Conservation (phyloP, 1,140 invertebrate genomes). For the Plodia interpunctella region DNA sequence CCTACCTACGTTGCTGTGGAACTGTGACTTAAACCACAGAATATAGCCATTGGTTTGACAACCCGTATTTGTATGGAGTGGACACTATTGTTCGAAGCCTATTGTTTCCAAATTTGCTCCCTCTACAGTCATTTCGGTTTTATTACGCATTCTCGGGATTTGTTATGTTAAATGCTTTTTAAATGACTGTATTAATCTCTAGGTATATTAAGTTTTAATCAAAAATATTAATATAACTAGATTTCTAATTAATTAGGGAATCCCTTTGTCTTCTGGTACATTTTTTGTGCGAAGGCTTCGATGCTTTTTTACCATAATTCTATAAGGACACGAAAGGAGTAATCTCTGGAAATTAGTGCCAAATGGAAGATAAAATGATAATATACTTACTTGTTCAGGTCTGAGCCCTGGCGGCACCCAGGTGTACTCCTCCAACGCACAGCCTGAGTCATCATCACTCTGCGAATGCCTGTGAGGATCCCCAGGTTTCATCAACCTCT, state of each 20-base stretch:
- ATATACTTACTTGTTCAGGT: slow-evolving; percentile 91
- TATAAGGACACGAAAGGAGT: too few relatives aligned
- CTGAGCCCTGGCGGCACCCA: slow-evolving; percentile 97
- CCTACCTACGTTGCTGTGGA: background rate
- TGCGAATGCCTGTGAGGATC: slow-evolving; percentile 93
- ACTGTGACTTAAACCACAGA: background rate
- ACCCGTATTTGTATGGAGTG: slow-evolving; percentile 3
- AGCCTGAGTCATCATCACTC: slow-evolving; percentile 97
- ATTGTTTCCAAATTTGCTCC: background rate
- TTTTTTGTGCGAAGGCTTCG: too few relatives aligned
- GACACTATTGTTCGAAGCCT: background rate
- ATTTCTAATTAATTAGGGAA: too few relatives aligned
- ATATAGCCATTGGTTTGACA: slow-evolving; percentile 3
- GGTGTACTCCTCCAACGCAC: slow-evolving; percentile 97
- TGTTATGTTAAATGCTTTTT: too few relatives aligned
- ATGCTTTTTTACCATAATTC: too few relatives aligned
- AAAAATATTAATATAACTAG: too few relatives aligned
- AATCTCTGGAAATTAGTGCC: too few relatives aligned
- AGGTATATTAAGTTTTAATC: too few relatives aligned
- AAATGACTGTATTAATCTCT: too few relatives aligned
- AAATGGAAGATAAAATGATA: background rate
- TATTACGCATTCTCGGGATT: background rate
- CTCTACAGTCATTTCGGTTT: background rate
- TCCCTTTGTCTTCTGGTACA: too few relatives aligned
- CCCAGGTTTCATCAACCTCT: slow-evolving; percentile 73